phyloP scores from a whole-genome alignment of 2,888 invertebrate species.

The Orthonychiurus folsomi region DNA sequence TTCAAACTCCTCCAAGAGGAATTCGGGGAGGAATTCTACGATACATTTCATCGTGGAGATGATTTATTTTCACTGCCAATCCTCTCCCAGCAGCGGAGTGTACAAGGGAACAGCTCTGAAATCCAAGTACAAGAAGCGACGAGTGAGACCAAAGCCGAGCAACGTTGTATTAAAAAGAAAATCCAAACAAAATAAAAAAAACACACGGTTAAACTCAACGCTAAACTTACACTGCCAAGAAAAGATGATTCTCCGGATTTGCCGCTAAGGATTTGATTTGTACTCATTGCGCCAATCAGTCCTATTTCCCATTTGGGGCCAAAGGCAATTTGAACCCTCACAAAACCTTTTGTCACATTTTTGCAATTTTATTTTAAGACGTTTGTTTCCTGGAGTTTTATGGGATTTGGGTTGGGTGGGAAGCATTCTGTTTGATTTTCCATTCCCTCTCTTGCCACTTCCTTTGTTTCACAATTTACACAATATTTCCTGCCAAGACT shows the following conservation, averaged over 20 bases:
- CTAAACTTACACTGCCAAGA: background rate
- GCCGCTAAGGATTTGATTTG: background rate
- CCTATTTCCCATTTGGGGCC: no score
- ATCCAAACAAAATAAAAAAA: background rate
- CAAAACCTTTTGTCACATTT: no score
- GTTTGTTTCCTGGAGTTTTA: background rate
- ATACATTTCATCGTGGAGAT: constrained; percentile 36
- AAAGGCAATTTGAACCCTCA: no score
- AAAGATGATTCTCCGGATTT: background rate
- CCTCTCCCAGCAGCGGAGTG: background rate
- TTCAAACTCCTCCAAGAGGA: constrained; percentile 39
- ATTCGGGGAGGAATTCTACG: constrained; percentile 40
- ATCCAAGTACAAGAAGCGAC: constrained; percentile 2
- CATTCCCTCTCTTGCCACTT: background rate
- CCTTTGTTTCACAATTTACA: constrained; percentile 1
- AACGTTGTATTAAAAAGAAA: background rate
- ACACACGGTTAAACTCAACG: background rate
- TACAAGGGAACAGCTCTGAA: background rate
- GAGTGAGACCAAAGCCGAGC: background rate
- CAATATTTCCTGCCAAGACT: background rate
- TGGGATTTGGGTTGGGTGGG: no score
- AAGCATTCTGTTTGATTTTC: background rate
- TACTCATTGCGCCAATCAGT: no score
- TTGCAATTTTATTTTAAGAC: constrained; percentile 1
- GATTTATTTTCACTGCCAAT: constrained; percentile 15